phyloP scores from a whole-genome alignment of 1,140 invertebrate species.

The Polypedilum pembai region DNA sequence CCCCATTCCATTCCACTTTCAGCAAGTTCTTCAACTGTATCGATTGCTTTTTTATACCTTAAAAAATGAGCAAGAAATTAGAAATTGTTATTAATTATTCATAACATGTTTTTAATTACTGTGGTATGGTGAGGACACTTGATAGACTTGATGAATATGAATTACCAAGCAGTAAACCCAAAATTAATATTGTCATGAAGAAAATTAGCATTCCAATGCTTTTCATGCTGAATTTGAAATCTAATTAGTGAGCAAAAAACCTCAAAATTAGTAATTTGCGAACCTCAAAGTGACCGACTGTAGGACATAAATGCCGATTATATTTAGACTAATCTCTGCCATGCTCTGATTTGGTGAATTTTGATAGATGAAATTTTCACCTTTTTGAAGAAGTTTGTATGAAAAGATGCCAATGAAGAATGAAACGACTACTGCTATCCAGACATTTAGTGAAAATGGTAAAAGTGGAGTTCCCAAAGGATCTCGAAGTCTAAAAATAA shows the following conservation, averaged over 20 bases:
- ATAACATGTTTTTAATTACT: slow-evolving; percentile 37
- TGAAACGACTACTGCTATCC: slow-evolving; percentile 34
- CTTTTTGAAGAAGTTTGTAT: slow-evolving; percentile 9
- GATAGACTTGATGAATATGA: slow-evolving; percentile 49
- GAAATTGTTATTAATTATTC: not conserved
- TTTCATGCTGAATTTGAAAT: slow-evolving; percentile 28
- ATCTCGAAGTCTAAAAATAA: slow-evolving; percentile 34
- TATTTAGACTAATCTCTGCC: slow-evolving; percentile 28
- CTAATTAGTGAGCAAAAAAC: slow-evolving; percentile 31
- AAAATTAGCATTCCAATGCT: slow-evolving; percentile 31
- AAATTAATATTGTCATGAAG: slow-evolving; percentile 43
- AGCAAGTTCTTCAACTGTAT: slow-evolving; percentile 47
- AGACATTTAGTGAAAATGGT: slow-evolving; percentile 34
- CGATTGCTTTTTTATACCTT: slow-evolving; percentile 45
- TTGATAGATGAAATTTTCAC: not conserved
- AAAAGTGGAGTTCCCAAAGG: slow-evolving; percentile 36
- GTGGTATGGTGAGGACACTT: slow-evolving; percentile 50
- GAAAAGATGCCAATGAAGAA: slow-evolving; percentile 31
- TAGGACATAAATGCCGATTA: slow-evolving; percentile 32
- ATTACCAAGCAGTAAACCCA: slow-evolving; percentile 45
- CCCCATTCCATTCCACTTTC: slow-evolving; percentile 48
- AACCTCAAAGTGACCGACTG: not conserved
- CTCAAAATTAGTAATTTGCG: not conserved
- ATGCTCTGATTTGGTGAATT: not conserved
- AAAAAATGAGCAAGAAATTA: slow-evolving; percentile 29